Evolutionary conservation across 2,888 invertebrate genomes (phyloP).

Genomic region (Uropetala carovei): DNA sequence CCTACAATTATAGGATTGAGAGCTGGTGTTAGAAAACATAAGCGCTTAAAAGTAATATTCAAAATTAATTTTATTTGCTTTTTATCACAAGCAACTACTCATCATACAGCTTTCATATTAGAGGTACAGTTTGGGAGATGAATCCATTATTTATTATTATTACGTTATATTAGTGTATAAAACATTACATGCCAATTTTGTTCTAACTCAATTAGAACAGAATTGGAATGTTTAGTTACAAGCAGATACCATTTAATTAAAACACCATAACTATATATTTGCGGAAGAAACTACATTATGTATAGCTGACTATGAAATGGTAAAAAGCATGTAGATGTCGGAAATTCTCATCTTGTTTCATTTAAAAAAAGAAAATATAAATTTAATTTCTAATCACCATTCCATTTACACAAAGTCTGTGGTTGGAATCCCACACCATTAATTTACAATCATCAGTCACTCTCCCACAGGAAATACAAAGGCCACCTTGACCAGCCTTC

Average conservation of each 20-base stretch:
- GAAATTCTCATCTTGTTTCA: conserved; percentile 41
- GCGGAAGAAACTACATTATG: conserved; percentile 63
- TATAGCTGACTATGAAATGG: conserved; percentile 55
- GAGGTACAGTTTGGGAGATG: conserved; percentile 63
- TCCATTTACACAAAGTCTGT: conserved; percentile 53
- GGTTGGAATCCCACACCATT: conserved; percentile 61
- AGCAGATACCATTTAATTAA: conserved; percentile 58
- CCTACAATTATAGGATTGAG: conserved; percentile 41
- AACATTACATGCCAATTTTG: conserved; percentile 55
- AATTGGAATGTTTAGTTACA: conserved; percentile 61
- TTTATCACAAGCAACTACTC: conserved; percentile 63
- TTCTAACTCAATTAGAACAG: conserved; percentile 44
- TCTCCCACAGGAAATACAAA: conserved; percentile 46
- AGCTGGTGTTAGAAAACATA: conserved; percentile 49
- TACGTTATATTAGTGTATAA: conserved; percentile 60
- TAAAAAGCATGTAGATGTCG: conserved; percentile 54
- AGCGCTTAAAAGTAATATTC: conserved; percentile 54
- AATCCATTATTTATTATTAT: conserved; percentile 55
- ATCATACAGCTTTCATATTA: conserved; percentile 62
- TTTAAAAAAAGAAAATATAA: conserved; percentile 52
- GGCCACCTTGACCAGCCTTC: conserved; percentile 29
- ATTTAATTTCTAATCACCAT: conserved; percentile 59
- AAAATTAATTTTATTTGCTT: conserved; percentile 62
- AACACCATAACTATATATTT: conserved; percentile 48
- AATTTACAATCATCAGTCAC: conserved; percentile 42